Base-by-base conservation (phyloP, 1,140 invertebrate genomes). In the Oryctes rhinoceros region DNA sequence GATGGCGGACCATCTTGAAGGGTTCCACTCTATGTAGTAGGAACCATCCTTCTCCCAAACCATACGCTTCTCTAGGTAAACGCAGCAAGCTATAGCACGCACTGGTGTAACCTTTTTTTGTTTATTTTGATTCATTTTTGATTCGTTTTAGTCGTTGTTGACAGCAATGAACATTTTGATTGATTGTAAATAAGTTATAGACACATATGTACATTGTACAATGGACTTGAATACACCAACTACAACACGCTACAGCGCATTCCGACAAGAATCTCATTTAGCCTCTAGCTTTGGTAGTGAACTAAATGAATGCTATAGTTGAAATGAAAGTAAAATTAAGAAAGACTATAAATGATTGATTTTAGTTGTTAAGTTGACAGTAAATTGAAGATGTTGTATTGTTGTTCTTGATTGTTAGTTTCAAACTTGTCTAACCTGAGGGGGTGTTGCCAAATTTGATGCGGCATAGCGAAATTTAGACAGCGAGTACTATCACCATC, bases 1-100 rank as follows among this genome's bases (percentile, higher is more conserved):
- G 87, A 65, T 89, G 88, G 88, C 87, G 86, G 82, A 85, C 84
- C 62, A 81, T 88, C 37, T 84, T 88, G 79, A 83, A 79, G 53
- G 82, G 81, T 53, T 81, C 83, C 53, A 83, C 81, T 24, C 67
- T 80, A 76, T 81, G 83, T 80, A 80, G 82, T 78, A 84, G 81
- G 80, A 80, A 77, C 67, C 79, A 78, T 18, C 39, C 75, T 47
- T 24, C 37, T 75, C 48, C 80, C 81, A 80, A 85, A 82, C 47
- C 81, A 79, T 80, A 84, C 80, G 83, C 83, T 83, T 82, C 81
- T 81, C 84, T 86, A 86, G 85, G 85, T 85, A 85, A 85, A 80
- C 79, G 79, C 74, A 62, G 79, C 71, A 75, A 79, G 13, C 39
- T 76, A n/a, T 39, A 44, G 24, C 67, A 74, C 67, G 24, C 67